Evolutionary conservation across 2,888 invertebrate genomes (phyloP).

Genomic region (Alentia gelatinosa): DNA sequence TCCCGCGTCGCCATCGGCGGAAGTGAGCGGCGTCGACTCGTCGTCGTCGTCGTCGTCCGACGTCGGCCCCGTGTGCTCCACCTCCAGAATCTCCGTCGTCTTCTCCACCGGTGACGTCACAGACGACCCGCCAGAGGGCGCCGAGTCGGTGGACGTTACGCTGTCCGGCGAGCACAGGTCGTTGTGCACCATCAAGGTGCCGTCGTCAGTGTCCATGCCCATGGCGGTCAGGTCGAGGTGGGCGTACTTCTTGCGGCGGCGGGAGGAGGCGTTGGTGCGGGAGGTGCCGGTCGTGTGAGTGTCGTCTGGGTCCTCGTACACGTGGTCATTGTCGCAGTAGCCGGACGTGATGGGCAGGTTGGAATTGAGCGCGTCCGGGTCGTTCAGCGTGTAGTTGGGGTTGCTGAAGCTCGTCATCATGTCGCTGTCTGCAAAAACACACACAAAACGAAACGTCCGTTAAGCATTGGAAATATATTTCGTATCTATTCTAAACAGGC

Average conservation of each 20-base stretch:
- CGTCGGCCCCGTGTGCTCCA: slow-evolving; percentile 48
- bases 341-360: slow-evolving; percentile 66
- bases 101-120: neutral
- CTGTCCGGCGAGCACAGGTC: slow-evolving; percentile 65
- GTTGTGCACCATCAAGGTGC: slow-evolving; percentile 9
- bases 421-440: slow-evolving; percentile 90
- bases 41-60: slow-evolving; percentile 63
- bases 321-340: slow-evolving; percentile 56
- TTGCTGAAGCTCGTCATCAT: slow-evolving; percentile 92
- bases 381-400: slow-evolving; percentile 93
- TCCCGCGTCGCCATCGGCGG: neutral
- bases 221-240: slow-evolving; percentile 86
- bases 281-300: neutral
- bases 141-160: slow-evolving; percentile 55
- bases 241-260: slow-evolving; percentile 83
- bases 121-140: neutral
- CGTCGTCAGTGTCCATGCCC: slow-evolving; percentile 84
- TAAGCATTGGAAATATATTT: too few species aligned
- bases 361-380: slow-evolving; percentile 78
- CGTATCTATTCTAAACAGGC: too few species aligned
- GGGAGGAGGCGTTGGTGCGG: neutral
- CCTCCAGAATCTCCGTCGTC: slow-evolving; percentile 50
- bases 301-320: slow-evolving; percentile 37
- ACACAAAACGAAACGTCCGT: too few species aligned
- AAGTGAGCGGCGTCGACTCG: slow-evolving; percentile 61